Evolutionary conservation across 2,113 vertebrate genomes (phyloP), one percentile per base, ranked within the genome.

Genomic region (Tor tambroides): DNA sequence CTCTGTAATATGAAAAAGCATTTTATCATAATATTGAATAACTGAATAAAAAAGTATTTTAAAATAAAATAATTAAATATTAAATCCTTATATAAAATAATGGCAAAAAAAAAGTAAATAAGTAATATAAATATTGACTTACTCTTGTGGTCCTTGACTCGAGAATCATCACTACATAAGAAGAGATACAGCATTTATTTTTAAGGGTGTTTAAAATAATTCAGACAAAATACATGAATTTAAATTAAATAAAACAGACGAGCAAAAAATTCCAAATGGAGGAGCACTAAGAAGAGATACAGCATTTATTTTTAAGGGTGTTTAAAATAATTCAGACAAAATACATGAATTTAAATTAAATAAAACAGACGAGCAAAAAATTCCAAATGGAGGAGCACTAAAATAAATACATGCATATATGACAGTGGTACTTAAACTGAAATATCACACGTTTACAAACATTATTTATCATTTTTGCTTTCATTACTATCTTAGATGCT

Each of bases 1-100:
- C 81, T 97, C 96, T 95, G 89, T 19, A 95, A 94, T 28, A 1
- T 41, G 75, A 59, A 80, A 72, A 85, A 82, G 56, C 19, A 14
- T n/a, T 80, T 49, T 2, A 54, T 30, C 32, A 77, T 23, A 76
- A 59, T 71, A 23, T 56, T 54, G 1, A 86, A 41, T 41, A n/a
- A 65, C 10, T 3, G 0, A 35, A 38, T 82, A 0, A 26, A 82
- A 49, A 69, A 56, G 26, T 11, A 72, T 21, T 23, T 72, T 23
- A 38, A 21, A 30, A 35, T 5, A 38, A 35, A 71, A 21, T 19
- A 69, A 2, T 19, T 54, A 67, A 32, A 32, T 9, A 3, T 71
- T 71, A 69, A 26, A 19, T 63, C 51, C 17, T 54, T 2, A 80
- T 38, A 4, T 1, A 85, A 81, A 80, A 79, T 41, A 35, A 5